These are phyloP conservation scores for Tachyglossus aculeatus DNA, from an alignment of 2,797 vertebrate genomes.

Conservation along the genomic window DNA sequence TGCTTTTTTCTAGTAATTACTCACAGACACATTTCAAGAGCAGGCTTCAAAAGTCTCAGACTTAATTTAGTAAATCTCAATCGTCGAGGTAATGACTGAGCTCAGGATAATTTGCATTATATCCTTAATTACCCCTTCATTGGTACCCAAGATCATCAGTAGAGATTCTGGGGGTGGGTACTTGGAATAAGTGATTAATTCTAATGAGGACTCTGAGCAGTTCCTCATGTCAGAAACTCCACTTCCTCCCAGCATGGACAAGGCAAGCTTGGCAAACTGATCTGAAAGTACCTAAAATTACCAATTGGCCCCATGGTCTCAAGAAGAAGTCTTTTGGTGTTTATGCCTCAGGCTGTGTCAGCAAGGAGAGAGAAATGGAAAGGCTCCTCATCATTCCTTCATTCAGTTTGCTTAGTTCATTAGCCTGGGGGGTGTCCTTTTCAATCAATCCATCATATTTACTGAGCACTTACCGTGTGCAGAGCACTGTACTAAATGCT, in stretches of 20 bases:
- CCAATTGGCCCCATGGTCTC: constrained; percentile 23
- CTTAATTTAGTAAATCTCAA: constrained; percentile 60
- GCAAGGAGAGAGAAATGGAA: background rate
- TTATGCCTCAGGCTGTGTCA: background rate
- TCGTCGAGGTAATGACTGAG: constrained; percentile 41
- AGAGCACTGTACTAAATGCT: too few relatives aligned
- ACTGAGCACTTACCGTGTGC: too few relatives aligned
- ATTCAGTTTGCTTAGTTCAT: too few relatives aligned
- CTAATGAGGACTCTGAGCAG: constrained; percentile 37
- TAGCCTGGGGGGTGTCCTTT: background rate
- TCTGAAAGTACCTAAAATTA: constrained; percentile 34
- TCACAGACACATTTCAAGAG: too few relatives aligned
- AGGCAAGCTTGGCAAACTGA: background rate
- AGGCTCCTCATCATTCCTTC: background rate
- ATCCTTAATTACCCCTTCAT: constrained; percentile 48
- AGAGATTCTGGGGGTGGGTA: constrained; percentile 18
- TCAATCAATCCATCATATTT: background rate
- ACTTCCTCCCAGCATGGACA: constrained; percentile 19
- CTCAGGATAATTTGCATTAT: constrained; percentile 35
- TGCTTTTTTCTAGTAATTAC: too few relatives aligned
- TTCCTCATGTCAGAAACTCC: background rate
- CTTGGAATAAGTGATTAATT: constrained; percentile 27
- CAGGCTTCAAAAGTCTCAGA: constrained; percentile 46
- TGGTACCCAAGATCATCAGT: constrained; percentile 44
- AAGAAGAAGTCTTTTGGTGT: too few relatives aligned